Evolutionary conservation across 2,113 vertebrate genomes (phyloP), one percentile per base, ranked within the genome.

Genomic region (Xyliphius kryptos): DNA sequence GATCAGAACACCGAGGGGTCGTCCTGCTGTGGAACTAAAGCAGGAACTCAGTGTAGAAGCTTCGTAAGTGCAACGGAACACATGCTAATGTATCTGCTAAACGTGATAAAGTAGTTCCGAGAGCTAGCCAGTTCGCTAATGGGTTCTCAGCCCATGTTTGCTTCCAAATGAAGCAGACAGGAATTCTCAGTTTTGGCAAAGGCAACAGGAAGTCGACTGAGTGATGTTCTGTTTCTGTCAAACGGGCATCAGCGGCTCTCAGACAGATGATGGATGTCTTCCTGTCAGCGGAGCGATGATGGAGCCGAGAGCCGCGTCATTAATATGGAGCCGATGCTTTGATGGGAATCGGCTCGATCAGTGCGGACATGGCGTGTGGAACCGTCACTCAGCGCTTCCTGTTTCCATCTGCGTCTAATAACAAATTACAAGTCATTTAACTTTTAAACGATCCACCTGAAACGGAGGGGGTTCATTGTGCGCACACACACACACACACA

Each of bases 251-350:
- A n/a, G n/a, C 19, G 44, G 20, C 62, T 72, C 56, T 65, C 50
- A 22, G 49, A 57, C 66, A 47, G 63, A 76, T 85, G 85, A 87
- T 82, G 83, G 84, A 87, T 85, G 81, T n/a, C 77, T 76, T 77
- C 72, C 78, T 79, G 78, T 77, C 78, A 56, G 52, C 65, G 77
- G 77, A 79, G 70, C 61, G 74, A 83, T 79, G 83, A 83, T 82
- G 52, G 49, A 81, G 83, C 77, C 79, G 48, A 58, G 62, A 79
- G 83, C 3, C 6, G 22, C 77, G 73, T 83, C 80, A 82, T 82
- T 83, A 78, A 79, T 71, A 81, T 76, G 70, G 77, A 71, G 21
- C n/a, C 56, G 71, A 26, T 46, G 64, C 56, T 62, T 76, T 70
- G 76, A 61, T 71, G 73, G 61, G 75, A 56, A 76, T 66, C 71